Base-by-base conservation (phyloP, 2,888 invertebrate species). In the Drosophila quasianomalipes region DNA sequence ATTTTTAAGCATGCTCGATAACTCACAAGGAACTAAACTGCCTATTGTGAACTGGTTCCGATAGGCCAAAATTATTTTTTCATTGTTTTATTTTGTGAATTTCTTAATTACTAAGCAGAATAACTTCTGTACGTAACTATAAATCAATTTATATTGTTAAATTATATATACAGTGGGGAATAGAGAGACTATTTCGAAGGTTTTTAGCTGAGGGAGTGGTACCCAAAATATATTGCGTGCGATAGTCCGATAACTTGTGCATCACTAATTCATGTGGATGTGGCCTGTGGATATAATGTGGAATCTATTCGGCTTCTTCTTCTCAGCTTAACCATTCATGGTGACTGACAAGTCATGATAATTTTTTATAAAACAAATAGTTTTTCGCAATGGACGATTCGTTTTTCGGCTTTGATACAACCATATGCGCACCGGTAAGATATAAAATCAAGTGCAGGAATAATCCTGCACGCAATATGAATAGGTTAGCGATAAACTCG, bases 381-480 rank as follows among this genome's bases (percentile, higher is more conserved):
- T 94, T 89, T 92, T 91, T 90, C 77, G 91, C 94, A 96, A 97
- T 97, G 97, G 97, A 96, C 96, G 96, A 97, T 95, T 96, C 96
- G 94, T 97, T 97, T 95, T 97, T 97, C 95, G 96, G 96, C 94
- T 96, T 97, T 94, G 96, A 96, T 95, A 95, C 96, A 93, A 94
- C 96, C 94, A 93, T 73, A 69, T 53, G 66, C 52, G 35, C 95
- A 94, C 96, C 96, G 95, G 97, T 97, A 94, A 96, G 96, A 26
- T 52, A 41, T 28, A 9, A 61, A 61, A 35, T 28, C 3, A 6
- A 26, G 3, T 52, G 33, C 26, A 53, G 14, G n/a, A 26, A 12
- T 39, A 26, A 19, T 31, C 4, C 35, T 33, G 31, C 33, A n/a
- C 4, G 1, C 9, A 58, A 7, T 2, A 1, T 4, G 30, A 47